phyloP scores from a whole-genome alignment of 1,140 invertebrate genomes.

The Melanaphis sacchari region DNA sequence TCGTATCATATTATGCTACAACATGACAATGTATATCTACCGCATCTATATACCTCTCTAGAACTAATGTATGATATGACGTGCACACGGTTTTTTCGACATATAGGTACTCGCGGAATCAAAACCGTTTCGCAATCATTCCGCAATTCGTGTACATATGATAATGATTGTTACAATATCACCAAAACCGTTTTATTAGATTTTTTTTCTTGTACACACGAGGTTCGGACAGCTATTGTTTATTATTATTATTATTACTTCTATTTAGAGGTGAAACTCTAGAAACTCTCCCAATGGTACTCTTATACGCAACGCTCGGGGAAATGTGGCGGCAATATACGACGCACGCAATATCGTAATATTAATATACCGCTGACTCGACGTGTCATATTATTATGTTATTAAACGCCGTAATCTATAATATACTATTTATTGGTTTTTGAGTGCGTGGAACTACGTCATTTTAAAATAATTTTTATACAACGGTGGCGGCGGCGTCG shows the following conservation, averaged over 20 bases:
- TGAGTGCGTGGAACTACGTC: conserved; percentile 35
- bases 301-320: too few relatives aligned
- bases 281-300: neutral
- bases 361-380: neutral
- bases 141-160: neutral
- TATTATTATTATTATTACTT: neutral
- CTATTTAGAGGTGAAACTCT: neutral
- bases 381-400: neutral
- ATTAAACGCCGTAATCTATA: conserved; percentile 18
- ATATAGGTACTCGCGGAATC: neutral
- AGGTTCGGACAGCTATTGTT: neutral
- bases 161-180: neutral
- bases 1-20: neutral
- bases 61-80: neutral
- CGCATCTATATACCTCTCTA: neutral
- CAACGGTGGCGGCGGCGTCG: neutral
- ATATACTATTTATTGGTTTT: conserved; percentile 33
- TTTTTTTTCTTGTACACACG: neutral
- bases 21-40: neutral
- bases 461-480: conserved; percentile 28
- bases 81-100: neutral
- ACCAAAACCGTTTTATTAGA: neutral
- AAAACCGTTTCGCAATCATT: neutral
- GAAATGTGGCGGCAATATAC: neutral
- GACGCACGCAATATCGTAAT: neutral